These are phyloP conservation scores for Polyploca ridens DNA, from an alignment of 2,888 invertebrate species.

Conservation along the genomic window DNA sequence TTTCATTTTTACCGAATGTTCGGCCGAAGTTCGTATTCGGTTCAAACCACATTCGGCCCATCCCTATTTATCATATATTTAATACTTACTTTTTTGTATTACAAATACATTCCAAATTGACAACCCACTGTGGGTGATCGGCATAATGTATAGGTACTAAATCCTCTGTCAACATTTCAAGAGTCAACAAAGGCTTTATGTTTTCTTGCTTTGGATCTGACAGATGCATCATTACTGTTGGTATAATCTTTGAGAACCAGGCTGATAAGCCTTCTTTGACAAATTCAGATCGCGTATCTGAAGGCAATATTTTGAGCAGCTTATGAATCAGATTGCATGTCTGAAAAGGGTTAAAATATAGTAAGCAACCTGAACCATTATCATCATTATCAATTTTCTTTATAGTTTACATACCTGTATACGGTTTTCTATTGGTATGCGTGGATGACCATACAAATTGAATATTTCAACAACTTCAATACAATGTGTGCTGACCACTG, in stretches of 20 bases:
- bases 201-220: slow-evolving; percentile 18
- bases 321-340: slow-evolving; percentile 53
- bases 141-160: slow-evolving; percentile 66
- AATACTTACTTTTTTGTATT: slow-evolving; percentile 61
- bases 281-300: slow-evolving; percentile 58
- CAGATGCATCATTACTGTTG: slow-evolving; percentile 57
- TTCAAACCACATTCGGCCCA: too few relatives aligned
- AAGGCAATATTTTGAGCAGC: slow-evolving; percentile 57
- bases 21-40: too few relatives aligned
- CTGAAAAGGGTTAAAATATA: slow-evolving; percentile 55
- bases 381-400: neutral
- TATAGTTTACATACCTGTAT: slow-evolving; percentile 41
- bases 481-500: slow-evolving; percentile 37
- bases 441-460: slow-evolving; percentile 42
- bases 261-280: slow-evolving; percentile 65
- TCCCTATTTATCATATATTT: neutral
- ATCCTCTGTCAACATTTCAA: slow-evolving; percentile 72
- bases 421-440: slow-evolving; percentile 34
- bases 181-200: slow-evolving; percentile 43
- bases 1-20: too few relatives aligned
- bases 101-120: slow-evolving; percentile 64
- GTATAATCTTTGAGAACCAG: slow-evolving; percentile 79
- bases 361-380: neutral
- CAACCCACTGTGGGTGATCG: slow-evolving; percentile 65
- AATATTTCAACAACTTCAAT: slow-evolving; percentile 50